phyloP scores from a whole-genome alignment of 2,888 invertebrate genomes.

The Scrobipalpa costella region DNA sequence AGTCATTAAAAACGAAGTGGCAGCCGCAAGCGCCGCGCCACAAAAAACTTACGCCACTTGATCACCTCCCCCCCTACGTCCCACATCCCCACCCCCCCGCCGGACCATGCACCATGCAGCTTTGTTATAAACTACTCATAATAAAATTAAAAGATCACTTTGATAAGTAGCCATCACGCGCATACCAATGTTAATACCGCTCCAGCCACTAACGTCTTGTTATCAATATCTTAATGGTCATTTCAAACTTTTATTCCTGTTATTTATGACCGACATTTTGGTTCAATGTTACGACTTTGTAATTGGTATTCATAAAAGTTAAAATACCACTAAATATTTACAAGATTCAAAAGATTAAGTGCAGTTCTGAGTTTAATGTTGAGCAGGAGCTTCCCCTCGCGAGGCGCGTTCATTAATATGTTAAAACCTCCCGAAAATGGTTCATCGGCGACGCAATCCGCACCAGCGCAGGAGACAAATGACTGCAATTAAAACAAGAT shows the following conservation, averaged over 20 bases:
- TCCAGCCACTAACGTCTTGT: conserved; percentile 41
- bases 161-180: conserved; percentile 43
- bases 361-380: conserved; percentile 22
- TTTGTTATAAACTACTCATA: conserved; percentile 57
- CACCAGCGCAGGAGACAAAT: conserved; percentile 51
- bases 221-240: conserved; percentile 65
- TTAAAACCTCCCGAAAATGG: conserved; percentile 44
- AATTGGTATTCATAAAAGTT: conserved; percentile 47
- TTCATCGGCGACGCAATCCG: conserved; percentile 47
- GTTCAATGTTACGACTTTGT: conserved; percentile 51
- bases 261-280: conserved; percentile 52
- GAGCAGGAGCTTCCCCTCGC: neutral
- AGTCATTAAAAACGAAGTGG: conserved; percentile 74
- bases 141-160: conserved; percentile 55
- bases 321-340: conserved; percentile 31
- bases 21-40: conserved; percentile 55
- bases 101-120: conserved; percentile 32
- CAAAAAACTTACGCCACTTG: conserved; percentile 42
- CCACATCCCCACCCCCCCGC: conserved; percentile 23
- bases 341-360: conserved; percentile 30
- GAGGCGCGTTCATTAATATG: conserved; percentile 44
- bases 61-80: conserved; percentile 26
- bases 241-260: conserved; percentile 53
- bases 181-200: conserved; percentile 44
- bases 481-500: conserved; percentile 63